phyloP scores from a whole-genome alignment of 2,888 invertebrate species.

The Entomobrya multifasciata region DNA sequence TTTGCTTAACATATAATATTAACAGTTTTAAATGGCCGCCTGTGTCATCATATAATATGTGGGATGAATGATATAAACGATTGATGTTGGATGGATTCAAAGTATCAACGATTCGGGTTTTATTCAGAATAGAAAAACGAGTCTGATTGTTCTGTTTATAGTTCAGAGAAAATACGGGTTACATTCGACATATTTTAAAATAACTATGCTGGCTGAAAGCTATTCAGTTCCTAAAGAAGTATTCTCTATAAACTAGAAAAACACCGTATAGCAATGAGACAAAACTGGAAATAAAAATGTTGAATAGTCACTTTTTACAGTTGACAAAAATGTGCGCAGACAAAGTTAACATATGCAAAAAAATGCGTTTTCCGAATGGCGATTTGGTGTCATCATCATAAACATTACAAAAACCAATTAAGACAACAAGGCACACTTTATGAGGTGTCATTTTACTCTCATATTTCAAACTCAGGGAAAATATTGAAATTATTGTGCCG shows the following conservation, averaged over 20 bases:
- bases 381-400: slow-evolving; percentile 31
- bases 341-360: too few species aligned
- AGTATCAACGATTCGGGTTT: too few species aligned
- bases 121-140: too few species aligned
- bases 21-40: too few species aligned
- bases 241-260: neutral
- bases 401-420: neutral
- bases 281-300: neutral
- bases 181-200: too few species aligned
- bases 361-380: neutral
- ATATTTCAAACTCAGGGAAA: slow-evolving; percentile 68
- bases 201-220: neutral
- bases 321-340: too few species aligned
- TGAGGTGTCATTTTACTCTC: slow-evolving; percentile 36
- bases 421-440: slow-evolving; percentile 3
- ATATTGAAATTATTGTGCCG: slow-evolving; percentile 65
- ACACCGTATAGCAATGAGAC: neutral
- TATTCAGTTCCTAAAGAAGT: slow-evolving; percentile 13
- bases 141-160: neutral
- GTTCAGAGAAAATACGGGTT: slow-evolving; percentile 44
- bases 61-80: too few species aligned
- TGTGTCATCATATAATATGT: too few species aligned
- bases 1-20: too few species aligned
- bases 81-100: too few species aligned
- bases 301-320: neutral